These are phyloP conservation scores for Polyergus mexicanus DNA, from an alignment of 1,140 invertebrate genomes.

Conservation along the genomic window DNA sequence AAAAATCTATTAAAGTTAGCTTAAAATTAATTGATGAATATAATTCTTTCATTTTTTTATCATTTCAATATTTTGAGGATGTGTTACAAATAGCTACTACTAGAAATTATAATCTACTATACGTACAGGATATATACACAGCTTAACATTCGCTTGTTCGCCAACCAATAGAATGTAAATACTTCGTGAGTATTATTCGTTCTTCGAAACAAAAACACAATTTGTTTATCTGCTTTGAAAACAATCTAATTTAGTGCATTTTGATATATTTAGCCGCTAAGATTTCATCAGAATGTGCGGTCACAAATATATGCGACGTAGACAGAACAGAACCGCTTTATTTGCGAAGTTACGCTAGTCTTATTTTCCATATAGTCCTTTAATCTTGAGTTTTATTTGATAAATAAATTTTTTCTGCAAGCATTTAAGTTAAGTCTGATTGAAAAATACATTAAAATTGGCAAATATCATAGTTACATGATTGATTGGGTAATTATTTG, in stretches of 20 bases:
- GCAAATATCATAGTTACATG: too few species aligned
- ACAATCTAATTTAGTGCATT: neutral
- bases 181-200: neutral
- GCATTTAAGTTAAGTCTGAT: too few species aligned
- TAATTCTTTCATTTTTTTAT: too few species aligned
- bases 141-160: neutral
- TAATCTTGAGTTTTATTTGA: neutral
- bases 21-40: too few species aligned
- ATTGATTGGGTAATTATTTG: too few species aligned
- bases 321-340: neutral
- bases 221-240: conserved; percentile 28
- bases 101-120: neutral
- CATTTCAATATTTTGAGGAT: neutral
- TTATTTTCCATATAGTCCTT: neutral
- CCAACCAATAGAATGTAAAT: neutral
- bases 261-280: conserved; percentile 8
- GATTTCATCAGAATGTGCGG: neutral
- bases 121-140: too few species aligned
- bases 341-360: neutral
- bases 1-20: too few species aligned
- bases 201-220: conserved; percentile 5
- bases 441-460: too few species aligned
- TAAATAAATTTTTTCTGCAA: neutral
- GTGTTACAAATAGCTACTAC: neutral
- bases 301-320: neutral